Evolutionary conservation across 2,797 vertebrate genomes (phyloP), one percentile per base, ranked within the genome.

Genomic region (Clarias pachynema): DNA sequence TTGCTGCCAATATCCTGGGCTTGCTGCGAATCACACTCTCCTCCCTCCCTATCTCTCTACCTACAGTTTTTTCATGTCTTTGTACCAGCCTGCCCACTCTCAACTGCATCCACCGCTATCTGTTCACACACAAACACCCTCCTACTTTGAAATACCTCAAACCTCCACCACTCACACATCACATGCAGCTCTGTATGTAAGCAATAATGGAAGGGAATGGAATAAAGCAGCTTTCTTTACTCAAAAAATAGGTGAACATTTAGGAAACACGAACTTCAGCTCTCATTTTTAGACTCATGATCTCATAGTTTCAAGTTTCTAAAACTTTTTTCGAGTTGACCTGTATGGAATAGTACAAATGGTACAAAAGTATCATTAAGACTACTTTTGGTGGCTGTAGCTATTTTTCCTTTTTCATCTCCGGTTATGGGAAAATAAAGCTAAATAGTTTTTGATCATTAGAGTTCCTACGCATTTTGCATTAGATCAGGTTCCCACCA

Each of bases 1-100:
- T 93, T 91, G 90, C 90, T 88, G 84, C 85, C 86, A 89, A 86
- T 91, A 90, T 88, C 89, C 88, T 85, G 81, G 75, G 86, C 88
- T 88, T 37, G 49, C 86, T 86, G 84, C 80, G 78, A 84, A 84
- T 87, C 83, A 84, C 49, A 29, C 86, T 89, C 65, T 59, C 66
- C 57, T 90, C 40, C 82, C 85, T 86, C 57, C 3, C 49, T 72
- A 74, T 85, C 83, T 88, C 72, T 80, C 69, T 75, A 82, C 62
- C 86, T 84, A 81, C 65, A 83, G 62, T 81, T 63, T 84, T 87
- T 89, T 89, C 84, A 75, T 84, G 63, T 82, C 86, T 89, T 85
- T 91, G 82, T 89, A 87, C 85, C 79, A 88, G 87, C 63, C 86
- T 87, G 84, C 87, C 87, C 81, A 89, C 89, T 86, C 86, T 86